A percentile compares a stretch with the other conserved stretches of the same genome.
Evolutionary conservation across 2,888 invertebrate genomes (phyloP).

Genomic region (Harpalus rubripes): DNA sequence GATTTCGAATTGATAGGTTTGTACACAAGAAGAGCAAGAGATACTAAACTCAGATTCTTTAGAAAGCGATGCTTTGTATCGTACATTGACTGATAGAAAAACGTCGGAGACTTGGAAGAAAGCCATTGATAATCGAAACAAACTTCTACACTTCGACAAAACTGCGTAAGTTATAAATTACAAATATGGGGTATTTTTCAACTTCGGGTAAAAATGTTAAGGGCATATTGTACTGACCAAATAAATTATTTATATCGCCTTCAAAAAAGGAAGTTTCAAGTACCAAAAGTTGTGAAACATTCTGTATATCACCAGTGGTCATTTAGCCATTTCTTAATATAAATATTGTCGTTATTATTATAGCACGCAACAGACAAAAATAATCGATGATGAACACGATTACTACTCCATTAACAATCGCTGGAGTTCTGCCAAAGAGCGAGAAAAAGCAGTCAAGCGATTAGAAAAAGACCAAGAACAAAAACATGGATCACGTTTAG

Average conservation of each 20-base stretch:
- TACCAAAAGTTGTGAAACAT: too few relatives aligned
- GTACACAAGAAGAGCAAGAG: conserved; percentile 85
- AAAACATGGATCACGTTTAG: conserved; percentile 84
- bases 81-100: conserved; percentile 82
- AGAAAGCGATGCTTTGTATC: conserved; percentile 84
- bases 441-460: conserved; percentile 81
- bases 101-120: conserved; percentile 82
- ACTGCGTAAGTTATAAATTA: conserved; percentile 80
- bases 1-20: conserved; percentile 78
- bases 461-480: conserved; percentile 85
- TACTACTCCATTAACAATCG: conserved; percentile 92
- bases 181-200: too few relatives aligned
- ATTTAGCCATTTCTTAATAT: too few relatives aligned
- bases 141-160: conserved; percentile 90
- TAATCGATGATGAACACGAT: conserved; percentile 96
- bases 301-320: too few relatives aligned
- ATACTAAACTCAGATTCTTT: conserved; percentile 84
- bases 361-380: conserved; percentile 86
- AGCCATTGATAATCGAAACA: conserved; percentile 89
- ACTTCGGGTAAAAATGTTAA: too few relatives aligned
- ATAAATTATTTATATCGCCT: too few relatives aligned
- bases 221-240: too few relatives aligned
- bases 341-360: too few relatives aligned
- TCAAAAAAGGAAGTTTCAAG: too few relatives aligned
- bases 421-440: conserved; percentile 88